phyloP scores from a whole-genome alignment of 2,888 invertebrate species.

The Lutraria lutraria region DNA sequence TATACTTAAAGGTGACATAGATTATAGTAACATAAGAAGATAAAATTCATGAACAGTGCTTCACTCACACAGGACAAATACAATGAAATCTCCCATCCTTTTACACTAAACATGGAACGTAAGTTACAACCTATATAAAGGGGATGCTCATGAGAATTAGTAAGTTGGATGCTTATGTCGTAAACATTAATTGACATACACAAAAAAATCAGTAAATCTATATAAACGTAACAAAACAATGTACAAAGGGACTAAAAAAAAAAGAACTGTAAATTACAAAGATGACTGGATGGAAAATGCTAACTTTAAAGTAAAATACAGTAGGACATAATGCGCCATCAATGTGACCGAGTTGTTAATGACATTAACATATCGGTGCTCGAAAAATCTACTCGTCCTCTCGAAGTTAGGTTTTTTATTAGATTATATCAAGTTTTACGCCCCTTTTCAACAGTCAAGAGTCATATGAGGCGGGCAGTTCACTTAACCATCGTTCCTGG shows the following conservation, averaged over 20 bases:
- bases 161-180: neutral
- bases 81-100: neutral
- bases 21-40: neutral
- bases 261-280: neutral
- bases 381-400: too few species aligned
- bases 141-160: neutral
- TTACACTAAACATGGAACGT: too few species aligned
- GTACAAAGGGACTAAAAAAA: neutral
- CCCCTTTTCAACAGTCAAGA: too few species aligned
- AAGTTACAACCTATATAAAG: neutral
- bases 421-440: too few species aligned
- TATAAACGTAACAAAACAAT: neutral
- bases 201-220: neutral
- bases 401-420: too few species aligned
- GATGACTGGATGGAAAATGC: neutral
- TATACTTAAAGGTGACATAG: neutral
- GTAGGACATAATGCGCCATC: too few species aligned
- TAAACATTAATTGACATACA: neutral
- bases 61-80: neutral
- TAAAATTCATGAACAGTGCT: neutral
- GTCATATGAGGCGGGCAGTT: too few species aligned
- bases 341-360: too few species aligned
- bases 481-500: too few species aligned
- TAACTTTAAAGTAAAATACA: neutral
- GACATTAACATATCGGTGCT: too few species aligned